A percentile compares a stretch with the other conserved stretches of the same genome.
These are phyloP conservation scores for Paralvinella palmiformis DNA, from an alignment of 1,140 invertebrate genomes.

Conservation along the genomic window DNA sequence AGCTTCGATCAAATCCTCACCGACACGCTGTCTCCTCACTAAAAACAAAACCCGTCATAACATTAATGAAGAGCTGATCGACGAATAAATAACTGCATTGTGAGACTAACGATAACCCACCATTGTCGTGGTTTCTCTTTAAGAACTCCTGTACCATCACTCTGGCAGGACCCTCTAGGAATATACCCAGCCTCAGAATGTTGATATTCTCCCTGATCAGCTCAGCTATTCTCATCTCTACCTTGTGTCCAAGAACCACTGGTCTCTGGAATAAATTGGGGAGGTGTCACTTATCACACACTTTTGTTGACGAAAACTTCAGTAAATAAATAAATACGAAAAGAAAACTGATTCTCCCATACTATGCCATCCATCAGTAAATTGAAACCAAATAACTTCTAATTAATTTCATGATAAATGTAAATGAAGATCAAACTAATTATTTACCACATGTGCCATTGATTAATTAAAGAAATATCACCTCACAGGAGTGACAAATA, in stretches of 20 bases:
- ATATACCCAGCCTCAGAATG: slow-evolving; percentile 81
- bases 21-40: background rate
- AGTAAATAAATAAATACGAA: slow-evolving; percentile 2
- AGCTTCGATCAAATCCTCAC: background rate
- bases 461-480: too few relatives aligned
- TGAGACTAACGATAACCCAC: slow-evolving; percentile 28
- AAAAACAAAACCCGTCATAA: background rate
- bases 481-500: too few relatives aligned
- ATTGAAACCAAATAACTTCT: too few relatives aligned
- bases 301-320: background rate
- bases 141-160: slow-evolving; percentile 86
- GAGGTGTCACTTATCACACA: slow-evolving; percentile 7
- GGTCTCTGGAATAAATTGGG: slow-evolving; percentile 65
- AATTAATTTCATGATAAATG: too few relatives aligned
- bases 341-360: too few relatives aligned
- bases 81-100: background rate
- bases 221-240: slow-evolving; percentile 94
- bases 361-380: too few relatives aligned
- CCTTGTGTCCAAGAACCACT: slow-evolving; percentile 90
- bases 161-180: slow-evolving; percentile 91
- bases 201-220: slow-evolving; percentile 88
- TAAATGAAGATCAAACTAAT: too few relatives aligned
- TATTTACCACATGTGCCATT: too few relatives aligned
- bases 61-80: background rate
- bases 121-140: slow-evolving; percentile 87